Percentiles rank a stretch among this genome's conserved stretches.
phyloP scores from a whole-genome alignment of 1,140 invertebrate species.

The Diorhabda sublineata region DNA sequence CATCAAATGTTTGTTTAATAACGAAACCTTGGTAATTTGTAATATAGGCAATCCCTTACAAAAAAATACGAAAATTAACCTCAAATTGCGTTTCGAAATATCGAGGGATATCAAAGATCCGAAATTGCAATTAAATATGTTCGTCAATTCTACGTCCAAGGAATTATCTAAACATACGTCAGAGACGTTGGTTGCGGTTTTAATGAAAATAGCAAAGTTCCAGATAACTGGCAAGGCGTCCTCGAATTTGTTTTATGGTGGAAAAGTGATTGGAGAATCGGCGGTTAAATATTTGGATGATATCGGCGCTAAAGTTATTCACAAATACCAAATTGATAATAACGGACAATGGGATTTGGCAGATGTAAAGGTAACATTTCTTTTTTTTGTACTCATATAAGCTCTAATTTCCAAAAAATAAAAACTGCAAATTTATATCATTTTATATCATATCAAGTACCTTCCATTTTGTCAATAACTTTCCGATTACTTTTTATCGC shows the following conservation, averaged over 20 bases:
- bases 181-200: constrained; percentile 56
- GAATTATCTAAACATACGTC: constrained; percentile 58
- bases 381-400: not conserved
- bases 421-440: too few species aligned
- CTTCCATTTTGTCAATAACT: too few species aligned
- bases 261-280: constrained; percentile 74
- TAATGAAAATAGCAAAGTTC: constrained; percentile 79
- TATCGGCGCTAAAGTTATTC: constrained; percentile 77
- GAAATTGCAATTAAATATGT: constrained; percentile 66
- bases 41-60: constrained; percentile 87
- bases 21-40: constrained; percentile 72
- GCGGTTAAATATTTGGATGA: constrained; percentile 79
- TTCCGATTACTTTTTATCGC: too few species aligned
- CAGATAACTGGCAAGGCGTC: constrained; percentile 65
- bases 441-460: too few species aligned
- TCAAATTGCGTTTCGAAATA: constrained; percentile 77
- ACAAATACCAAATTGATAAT: constrained; percentile 81
- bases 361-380: constrained; percentile 63
- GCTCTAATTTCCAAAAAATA: too few species aligned
- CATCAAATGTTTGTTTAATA: constrained; percentile 62
- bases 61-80: constrained; percentile 54
- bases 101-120: constrained; percentile 65
- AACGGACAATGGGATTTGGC: constrained; percentile 81
- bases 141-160: constrained; percentile 83
- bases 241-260: constrained; percentile 77